Conservation (phyloP, 1,140 invertebrate species). For the Ceratina australensis region DNA sequence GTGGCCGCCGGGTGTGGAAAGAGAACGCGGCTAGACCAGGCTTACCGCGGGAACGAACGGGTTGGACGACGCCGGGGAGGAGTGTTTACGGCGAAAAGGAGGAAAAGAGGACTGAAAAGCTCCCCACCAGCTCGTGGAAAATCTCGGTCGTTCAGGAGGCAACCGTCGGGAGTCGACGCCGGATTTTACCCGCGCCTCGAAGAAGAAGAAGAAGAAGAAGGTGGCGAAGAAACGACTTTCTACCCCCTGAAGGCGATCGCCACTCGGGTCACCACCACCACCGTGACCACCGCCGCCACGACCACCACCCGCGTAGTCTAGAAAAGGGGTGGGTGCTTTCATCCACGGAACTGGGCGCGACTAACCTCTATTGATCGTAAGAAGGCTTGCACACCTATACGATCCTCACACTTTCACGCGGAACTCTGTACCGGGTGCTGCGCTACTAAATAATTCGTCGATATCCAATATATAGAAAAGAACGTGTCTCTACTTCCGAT, state of each 20-base stretch:
- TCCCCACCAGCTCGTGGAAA: slow-evolving; percentile 45
- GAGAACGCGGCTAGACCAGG: slow-evolving; percentile 12
- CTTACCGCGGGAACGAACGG: slow-evolving; percentile 6
- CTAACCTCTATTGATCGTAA: slow-evolving; percentile 75
- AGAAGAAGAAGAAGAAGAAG: slow-evolving; percentile 61
- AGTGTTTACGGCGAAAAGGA: slow-evolving; percentile 48
- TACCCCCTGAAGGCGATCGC: slow-evolving; percentile 44
- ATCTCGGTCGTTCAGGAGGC: slow-evolving; percentile 52
- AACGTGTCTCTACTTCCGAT: too few relatives aligned
- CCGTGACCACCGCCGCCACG: slow-evolving; percentile 44
- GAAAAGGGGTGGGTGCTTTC: slow-evolving; percentile 65
- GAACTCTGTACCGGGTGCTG: slow-evolving; percentile 60
- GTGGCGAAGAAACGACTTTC: slow-evolving; percentile 54
- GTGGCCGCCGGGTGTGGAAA: slow-evolving; percentile 1
- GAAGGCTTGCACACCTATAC: slow-evolving; percentile 70
- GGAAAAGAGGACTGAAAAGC: slow-evolving; percentile 52
- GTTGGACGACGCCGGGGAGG: background rate
- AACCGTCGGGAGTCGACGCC: slow-evolving; percentile 37
- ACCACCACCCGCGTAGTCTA: slow-evolving; percentile 49
- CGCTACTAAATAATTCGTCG: slow-evolving; percentile 49
- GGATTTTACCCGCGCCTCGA: slow-evolving; percentile 39
- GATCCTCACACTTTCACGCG: slow-evolving; percentile 67
- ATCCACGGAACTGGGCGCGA: slow-evolving; percentile 71
- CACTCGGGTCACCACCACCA: slow-evolving; percentile 48
- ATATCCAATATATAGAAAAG: too few relatives aligned